phyloP scores from a whole-genome alignment of 1,140 invertebrate genomes.

The Luehdorfia chinensis region DNA sequence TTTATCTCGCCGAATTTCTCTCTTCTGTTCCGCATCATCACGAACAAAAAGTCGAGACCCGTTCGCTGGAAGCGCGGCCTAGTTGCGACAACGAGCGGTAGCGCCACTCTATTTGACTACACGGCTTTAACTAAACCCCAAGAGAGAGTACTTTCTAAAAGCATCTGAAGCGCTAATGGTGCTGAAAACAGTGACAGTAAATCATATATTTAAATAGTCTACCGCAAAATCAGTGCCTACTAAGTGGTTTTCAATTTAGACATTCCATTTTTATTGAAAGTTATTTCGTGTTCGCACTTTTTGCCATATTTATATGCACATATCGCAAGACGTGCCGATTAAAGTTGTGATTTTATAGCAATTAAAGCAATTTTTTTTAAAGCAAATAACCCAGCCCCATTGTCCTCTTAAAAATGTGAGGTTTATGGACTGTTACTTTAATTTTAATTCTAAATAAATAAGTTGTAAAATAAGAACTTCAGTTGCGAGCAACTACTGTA shows the following conservation, averaged over 20 bases:
- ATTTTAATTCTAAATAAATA: too few species aligned
- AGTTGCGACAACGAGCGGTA: constrained; percentile 43
- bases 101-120: constrained; percentile 18
- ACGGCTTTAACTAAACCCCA: constrained; percentile 25
- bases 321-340: too few species aligned
- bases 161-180: constrained; percentile 35
- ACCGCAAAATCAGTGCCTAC: constrained; percentile 12
- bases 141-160: constrained; percentile 31
- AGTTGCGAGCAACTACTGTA: too few species aligned
- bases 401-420: too few species aligned
- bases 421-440: too few species aligned
- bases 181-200: constrained; percentile 30
- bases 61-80: constrained; percentile 61
- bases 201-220: constrained; percentile 28
- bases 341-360: too few species aligned
- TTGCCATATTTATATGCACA: not conserved
- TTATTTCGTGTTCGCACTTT: constrained; percentile 6
- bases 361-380: too few species aligned
- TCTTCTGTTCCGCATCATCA: constrained; percentile 66
- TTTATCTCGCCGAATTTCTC: constrained; percentile 72
- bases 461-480: too few species aligned
- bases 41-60: constrained; percentile 64
- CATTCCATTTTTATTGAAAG: constrained; percentile 1
- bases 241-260: constrained; percentile 12
- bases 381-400: too few species aligned